A percentile compares a stretch with the other conserved stretches of the same genome.
These are phyloP conservation scores for Lacanobia wlatinum DNA, from an alignment of 2,888 invertebrate species.

Conservation along the genomic window DNA sequence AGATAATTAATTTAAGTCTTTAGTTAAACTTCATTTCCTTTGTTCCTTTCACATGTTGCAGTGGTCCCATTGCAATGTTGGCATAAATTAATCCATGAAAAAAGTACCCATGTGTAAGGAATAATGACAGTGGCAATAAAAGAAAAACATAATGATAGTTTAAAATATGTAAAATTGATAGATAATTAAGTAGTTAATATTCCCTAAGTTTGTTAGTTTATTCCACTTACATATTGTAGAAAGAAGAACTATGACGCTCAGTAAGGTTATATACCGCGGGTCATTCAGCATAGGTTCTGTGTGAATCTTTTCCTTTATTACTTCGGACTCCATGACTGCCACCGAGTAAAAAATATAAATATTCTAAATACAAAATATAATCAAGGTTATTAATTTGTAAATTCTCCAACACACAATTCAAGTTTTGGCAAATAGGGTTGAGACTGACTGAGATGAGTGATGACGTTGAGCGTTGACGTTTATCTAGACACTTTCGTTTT, in stretches of 20 bases:
- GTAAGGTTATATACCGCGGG: conserved; percentile 87
- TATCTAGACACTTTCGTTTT: too few species aligned
- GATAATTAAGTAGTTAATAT: neutral
- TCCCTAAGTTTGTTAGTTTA: neutral
- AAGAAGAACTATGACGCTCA: conserved; percentile 83
- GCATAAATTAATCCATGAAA: conserved; percentile 6
- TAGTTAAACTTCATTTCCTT: neutral
- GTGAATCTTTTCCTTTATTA: conserved; percentile 86
- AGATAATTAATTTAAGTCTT: neutral
- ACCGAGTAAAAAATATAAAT: conserved; percentile 14
- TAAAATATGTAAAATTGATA: neutral
- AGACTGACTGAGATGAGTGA: neutral
- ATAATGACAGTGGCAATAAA: neutral
- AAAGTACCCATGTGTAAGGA: neutral
- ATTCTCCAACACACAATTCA: conserved; percentile 3
- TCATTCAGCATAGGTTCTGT: conserved; percentile 87
- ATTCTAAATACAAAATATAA: conserved; percentile 8
- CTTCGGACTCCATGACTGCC: conserved; percentile 82
- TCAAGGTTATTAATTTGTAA: conserved; percentile 1
- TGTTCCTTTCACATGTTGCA: conserved; percentile 12
- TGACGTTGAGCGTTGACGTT: too few species aligned
- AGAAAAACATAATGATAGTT: neutral
- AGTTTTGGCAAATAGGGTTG: conserved; percentile 9
- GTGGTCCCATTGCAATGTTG: conserved; percentile 33
- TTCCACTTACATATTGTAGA: conserved; percentile 83